Base-by-base conservation (phyloP, 1,140 invertebrate genomes). In the Drosophila baimaii region DNA sequence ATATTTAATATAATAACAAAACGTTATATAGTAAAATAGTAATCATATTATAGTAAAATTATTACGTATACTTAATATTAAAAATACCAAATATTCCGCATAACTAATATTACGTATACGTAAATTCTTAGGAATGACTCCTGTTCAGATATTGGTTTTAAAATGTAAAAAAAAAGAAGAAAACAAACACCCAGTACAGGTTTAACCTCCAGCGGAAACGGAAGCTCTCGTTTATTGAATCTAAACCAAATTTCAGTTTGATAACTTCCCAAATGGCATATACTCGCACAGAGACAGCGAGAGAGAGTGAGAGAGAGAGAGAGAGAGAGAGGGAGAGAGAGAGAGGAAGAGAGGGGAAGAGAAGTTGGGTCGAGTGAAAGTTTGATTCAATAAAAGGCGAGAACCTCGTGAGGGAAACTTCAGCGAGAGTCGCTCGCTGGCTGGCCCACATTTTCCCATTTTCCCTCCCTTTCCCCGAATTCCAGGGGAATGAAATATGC, bases 401-500 rank as follows among this genome's bases (percentile, higher is more conserved):
- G 23, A 46, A 64, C 59, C 56, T 33, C 37, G 35, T 65, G 61
- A 39, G 64, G 25, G 27, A 41, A 64, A 64, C 59, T 68, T 31
- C 12, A 29, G 23, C 5, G 9, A 15, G 10, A 13, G 13, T 6
- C n/a, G n/a, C n/a, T n/a, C n/a, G n/a, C n/a, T n/a, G n/a, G 8
- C 43, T 29, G 46, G 21, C 19, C 47, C 13, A 37, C 29, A 49
- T 15, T 27, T 56, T 27, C 31, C 7, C 2, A 7, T 57, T 39
- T 27, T 44, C 23, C 55, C 12, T 4, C 5, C 0, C n/a, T 44
- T 31, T 43, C 27, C 23, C 37, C 29, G 65, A 8, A 55, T 44
- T 35, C 43, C 65, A 33, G n/a, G 52, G 49, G 39, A 71, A 58
- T 71, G 65, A 58, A 72, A 72, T 72, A 71, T 71, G 19, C 69